phyloP scores from a whole-genome alignment of 2,113 vertebrate species.

The Rhadina sibilatrix region DNA sequence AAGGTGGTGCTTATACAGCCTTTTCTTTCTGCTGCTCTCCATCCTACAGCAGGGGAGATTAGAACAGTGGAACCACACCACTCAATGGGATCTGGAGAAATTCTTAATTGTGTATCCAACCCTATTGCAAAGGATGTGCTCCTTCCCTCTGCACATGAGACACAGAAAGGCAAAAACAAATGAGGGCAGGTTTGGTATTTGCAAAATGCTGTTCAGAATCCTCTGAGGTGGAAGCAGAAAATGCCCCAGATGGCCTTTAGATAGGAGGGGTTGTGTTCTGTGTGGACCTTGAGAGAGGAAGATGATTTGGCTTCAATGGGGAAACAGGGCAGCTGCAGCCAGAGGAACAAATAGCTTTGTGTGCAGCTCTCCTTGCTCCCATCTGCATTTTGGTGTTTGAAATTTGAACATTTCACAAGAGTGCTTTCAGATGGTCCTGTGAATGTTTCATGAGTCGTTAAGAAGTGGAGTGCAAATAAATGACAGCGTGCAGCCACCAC shows the following conservation, averaged over 20 bases:
- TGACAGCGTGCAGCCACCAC: not conserved
- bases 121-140: not conserved
- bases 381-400: not conserved
- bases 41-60: not conserved
- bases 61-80: not conserved
- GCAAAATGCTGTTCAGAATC: not conserved
- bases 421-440: conserved; percentile 30
- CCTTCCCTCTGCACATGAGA: not conserved
- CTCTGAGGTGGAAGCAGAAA: not conserved
- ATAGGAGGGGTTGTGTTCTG: not conserved
- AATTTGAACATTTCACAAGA: conserved; percentile 16
- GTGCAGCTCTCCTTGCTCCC: not conserved
- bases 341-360: not conserved
- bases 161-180: not conserved
- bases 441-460: not conserved
- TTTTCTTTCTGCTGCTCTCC: not conserved
- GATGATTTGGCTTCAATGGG: not conserved
- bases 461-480: not conserved
- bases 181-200: not conserved
- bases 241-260: not conserved
- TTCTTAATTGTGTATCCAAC: not conserved
- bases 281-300: not conserved
- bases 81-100: not conserved
- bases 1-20: not conserved
- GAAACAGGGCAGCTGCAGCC: not conserved